A percentile compares a stretch with the other conserved stretches of the same genome.
Conservation (phyloP, 2,113 vertebrate genomes). For the Oxygymnocypris stewartii region DNA sequence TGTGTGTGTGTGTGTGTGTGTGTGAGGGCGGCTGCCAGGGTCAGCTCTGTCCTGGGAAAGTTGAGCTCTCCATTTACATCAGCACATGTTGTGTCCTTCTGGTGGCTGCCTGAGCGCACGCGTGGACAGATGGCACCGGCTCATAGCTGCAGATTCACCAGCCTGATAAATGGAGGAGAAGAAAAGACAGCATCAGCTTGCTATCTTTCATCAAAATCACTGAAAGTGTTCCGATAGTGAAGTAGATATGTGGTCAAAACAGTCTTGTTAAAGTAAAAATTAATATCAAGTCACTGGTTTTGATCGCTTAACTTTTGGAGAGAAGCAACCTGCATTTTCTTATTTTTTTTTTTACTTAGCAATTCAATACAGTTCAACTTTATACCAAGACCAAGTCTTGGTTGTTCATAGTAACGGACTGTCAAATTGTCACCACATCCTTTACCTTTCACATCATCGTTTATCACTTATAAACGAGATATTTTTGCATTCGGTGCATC, state of each 20-base stretch:
- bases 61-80: slow-evolving; percentile 79
- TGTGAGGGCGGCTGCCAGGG: slow-evolving; percentile 71
- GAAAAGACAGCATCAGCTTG: not conserved
- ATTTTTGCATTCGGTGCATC: too few species aligned
- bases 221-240: not conserved
- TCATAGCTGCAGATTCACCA: slow-evolving; percentile 73
- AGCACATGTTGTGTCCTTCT: slow-evolving; percentile 81
- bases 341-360: not conserved
- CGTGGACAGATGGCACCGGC: slow-evolving; percentile 73
- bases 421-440: slow-evolving; percentile 12
- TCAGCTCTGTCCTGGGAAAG: slow-evolving; percentile 82
- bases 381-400: not conserved
- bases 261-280: not conserved
- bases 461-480: too few species aligned
- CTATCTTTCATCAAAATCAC: not conserved
- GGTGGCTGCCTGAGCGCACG: slow-evolving; percentile 74
- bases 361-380: not conserved
- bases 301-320: not conserved
- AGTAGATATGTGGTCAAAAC: not conserved
- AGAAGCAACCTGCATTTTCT: not conserved
- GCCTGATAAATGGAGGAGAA: not conserved
- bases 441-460: too few species aligned
- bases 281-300: not conserved
- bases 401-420: slow-evolving; percentile 33
- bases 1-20: slow-evolving; percentile 28